Conservation (phyloP, 2,888 invertebrate species). For the Stegana nigrithorax region DNA sequence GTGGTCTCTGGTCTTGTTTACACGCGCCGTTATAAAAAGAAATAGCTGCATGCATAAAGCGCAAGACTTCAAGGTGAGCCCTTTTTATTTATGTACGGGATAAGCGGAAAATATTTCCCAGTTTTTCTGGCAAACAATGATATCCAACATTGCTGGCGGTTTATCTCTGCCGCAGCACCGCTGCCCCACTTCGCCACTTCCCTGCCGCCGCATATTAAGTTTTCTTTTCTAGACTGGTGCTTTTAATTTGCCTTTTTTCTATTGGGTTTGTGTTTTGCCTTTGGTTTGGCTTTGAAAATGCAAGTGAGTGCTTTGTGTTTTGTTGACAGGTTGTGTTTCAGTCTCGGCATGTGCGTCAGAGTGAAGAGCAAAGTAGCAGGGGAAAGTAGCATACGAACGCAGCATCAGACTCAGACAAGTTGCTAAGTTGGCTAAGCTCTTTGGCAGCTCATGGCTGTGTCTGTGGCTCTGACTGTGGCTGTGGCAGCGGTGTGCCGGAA, state of each 20-base stretch:
- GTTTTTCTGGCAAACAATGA: slow-evolving; percentile 58
- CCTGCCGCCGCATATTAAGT: neutral
- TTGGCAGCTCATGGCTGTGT: neutral
- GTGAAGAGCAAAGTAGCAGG: neutral
- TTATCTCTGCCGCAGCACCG: neutral
- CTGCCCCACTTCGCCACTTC: slow-evolving; percentile 21
- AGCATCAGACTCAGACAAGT: neutral
- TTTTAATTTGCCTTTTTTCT: neutral
- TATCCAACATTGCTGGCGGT: slow-evolving; percentile 37
- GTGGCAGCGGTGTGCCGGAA: slow-evolving; percentile 4
- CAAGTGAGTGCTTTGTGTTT: slow-evolving; percentile 41
- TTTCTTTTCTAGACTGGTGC: neutral
- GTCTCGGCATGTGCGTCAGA: neutral
- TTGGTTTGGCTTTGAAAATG: slow-evolving; percentile 43
- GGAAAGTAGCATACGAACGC: neutral
- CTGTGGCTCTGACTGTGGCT: neutral
- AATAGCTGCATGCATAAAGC: slow-evolving; percentile 5
- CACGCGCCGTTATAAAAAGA: slow-evolving; percentile 3
- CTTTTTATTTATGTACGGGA: slow-evolving; percentile 43
- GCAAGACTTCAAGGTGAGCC: slow-evolving; percentile 57
- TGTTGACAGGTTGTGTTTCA: neutral
- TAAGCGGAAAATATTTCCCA: slow-evolving; percentile 57
- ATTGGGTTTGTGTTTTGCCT: slow-evolving; percentile 25
- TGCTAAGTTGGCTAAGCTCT: slow-evolving; percentile 1
- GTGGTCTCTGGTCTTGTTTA: neutral